Evolutionary conservation across 2,888 invertebrate species (phyloP).

Genomic region (Drosophila formosana): DNA sequence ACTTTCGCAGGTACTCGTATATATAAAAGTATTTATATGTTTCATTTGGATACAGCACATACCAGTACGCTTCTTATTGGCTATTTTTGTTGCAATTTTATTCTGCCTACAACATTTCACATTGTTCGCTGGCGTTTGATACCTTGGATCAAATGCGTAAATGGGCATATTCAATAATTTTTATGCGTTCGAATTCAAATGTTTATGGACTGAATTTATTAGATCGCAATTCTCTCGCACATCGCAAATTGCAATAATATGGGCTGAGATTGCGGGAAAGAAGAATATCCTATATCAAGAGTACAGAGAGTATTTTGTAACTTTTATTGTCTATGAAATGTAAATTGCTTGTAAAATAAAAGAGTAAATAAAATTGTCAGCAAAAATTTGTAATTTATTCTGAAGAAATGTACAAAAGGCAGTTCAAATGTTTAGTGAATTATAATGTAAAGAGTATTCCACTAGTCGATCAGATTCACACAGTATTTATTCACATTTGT

Average conservation of each 20-base stretch:
- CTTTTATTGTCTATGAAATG: too few relatives aligned
- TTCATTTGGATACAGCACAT: background rate
- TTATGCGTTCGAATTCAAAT: background rate
- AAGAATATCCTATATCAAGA: background rate
- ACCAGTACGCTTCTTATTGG: background rate
- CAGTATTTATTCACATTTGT: background rate
- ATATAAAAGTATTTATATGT: conserved; percentile 5
- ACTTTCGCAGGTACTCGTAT: conserved; percentile 1
- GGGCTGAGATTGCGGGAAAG: background rate
- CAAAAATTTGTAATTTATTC: too few relatives aligned
- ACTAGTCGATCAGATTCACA: background rate
- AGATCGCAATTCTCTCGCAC: conserved; percentile 1
- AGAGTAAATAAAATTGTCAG: too few relatives aligned
- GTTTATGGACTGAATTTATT: background rate
- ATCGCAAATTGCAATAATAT: conserved; percentile 10
- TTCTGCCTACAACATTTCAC: conserved; percentile 4
- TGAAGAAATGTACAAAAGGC: too few relatives aligned
- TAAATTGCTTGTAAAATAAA: too few relatives aligned
- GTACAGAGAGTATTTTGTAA: background rate
- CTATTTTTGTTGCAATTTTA: background rate
- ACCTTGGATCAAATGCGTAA: background rate
- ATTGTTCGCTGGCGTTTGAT: conserved; percentile 26
- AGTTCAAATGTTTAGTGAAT: background rate
- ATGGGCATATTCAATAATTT: conserved; percentile 5
- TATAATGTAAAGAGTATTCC: background rate